These are phyloP conservation scores for Mythimna lalbum DNA, from an alignment of 2,888 invertebrate genomes.

Conservation along the genomic window DNA sequence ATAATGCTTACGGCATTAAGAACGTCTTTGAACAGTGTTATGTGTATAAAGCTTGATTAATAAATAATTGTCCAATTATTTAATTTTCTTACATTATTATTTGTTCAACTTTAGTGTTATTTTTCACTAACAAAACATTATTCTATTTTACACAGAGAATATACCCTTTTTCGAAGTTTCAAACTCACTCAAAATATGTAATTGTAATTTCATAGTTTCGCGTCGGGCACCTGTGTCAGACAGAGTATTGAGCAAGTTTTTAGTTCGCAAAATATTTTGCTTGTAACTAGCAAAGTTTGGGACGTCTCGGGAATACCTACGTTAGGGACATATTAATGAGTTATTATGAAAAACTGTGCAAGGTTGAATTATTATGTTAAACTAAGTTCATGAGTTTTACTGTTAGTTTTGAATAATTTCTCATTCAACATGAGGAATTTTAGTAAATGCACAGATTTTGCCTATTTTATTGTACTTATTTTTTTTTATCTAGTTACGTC, in stretches of 20 bases:
- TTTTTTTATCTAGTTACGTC: no score
- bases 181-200: constrained; percentile 42
- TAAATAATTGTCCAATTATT: no score
- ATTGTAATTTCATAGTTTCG: constrained; percentile 40
- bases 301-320: constrained; percentile 28
- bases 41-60: no score
- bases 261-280: constrained; percentile 51
- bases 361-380: constrained; percentile 1
- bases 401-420: neutral
- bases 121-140: neutral
- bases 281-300: constrained; percentile 44
- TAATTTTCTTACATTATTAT: no score
- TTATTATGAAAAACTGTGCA: constrained; percentile 8
- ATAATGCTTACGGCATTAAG: no score
- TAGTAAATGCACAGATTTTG: no score
- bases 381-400: neutral
- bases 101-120: no score
- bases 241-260: constrained; percentile 46
- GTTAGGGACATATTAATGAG: constrained; percentile 47
- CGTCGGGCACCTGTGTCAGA: constrained; percentile 45
- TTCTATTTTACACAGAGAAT: neutral
- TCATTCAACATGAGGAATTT: neutral
- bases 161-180: constrained; percentile 22
- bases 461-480: no score
- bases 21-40: no score